A percentile compares a stretch with the other conserved stretches of the same genome.
These are phyloP conservation scores for Drosophila teissieri DNA, from an alignment of 1,140 invertebrate species.

Conservation along the genomic window DNA sequence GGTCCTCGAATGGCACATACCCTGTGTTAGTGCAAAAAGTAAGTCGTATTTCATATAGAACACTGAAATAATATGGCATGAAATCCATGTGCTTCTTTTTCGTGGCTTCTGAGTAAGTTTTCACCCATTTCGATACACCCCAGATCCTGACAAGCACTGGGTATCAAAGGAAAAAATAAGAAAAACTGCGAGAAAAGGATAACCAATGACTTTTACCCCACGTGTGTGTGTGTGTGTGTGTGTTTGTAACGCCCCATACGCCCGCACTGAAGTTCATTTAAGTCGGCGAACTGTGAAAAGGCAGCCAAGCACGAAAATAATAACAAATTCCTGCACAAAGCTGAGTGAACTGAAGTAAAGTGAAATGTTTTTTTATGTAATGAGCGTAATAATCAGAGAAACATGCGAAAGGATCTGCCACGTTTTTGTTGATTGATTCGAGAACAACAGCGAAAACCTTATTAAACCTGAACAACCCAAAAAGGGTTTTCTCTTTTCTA, in stretches of 20 bases:
- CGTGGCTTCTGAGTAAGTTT: neutral
- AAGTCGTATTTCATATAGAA: neutral
- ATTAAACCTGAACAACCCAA: slow-evolving; percentile 26
- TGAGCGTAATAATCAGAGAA: slow-evolving; percentile 80
- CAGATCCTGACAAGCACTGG: neutral
- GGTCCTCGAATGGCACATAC: neutral
- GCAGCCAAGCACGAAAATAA: slow-evolving; percentile 79
- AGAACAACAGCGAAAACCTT: slow-evolving; percentile 18
- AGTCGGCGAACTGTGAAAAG: slow-evolving; percentile 69
- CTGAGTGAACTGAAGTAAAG: slow-evolving; percentile 46
- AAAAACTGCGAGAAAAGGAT: slow-evolving; percentile 58
- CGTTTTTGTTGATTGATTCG: slow-evolving; percentile 43
- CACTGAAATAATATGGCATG: too few species aligned
- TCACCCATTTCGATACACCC: neutral
- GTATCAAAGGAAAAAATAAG: slow-evolving; percentile 15
- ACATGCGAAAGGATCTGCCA: slow-evolving; percentile 61
- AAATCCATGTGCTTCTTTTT: too few species aligned
- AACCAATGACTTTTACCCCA: slow-evolving; percentile 69
- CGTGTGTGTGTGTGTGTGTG: slow-evolving; percentile 37
- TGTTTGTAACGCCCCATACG: slow-evolving; percentile 7
- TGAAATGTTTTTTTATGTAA: slow-evolving; percentile 75
- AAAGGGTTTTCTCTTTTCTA: neutral
- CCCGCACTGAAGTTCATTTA: slow-evolving; percentile 31
- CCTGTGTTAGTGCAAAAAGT: neutral
- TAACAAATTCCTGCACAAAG: slow-evolving; percentile 65